phyloP scores from a whole-genome alignment of 2,888 invertebrate genomes.

The Apeira syringaria region DNA sequence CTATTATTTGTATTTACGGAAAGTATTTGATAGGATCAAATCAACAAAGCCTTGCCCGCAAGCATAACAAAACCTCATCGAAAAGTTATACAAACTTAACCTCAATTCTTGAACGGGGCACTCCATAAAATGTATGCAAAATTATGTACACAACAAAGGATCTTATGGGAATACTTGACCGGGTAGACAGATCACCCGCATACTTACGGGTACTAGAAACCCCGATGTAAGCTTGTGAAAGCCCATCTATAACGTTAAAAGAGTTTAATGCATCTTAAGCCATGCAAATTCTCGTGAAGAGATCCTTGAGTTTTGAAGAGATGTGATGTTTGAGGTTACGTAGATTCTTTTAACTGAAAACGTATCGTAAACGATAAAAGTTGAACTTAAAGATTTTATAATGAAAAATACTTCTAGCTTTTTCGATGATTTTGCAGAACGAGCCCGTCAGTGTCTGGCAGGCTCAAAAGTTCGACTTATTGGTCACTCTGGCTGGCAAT shows the following conservation, averaged over 20 bases:
- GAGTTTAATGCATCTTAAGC: slow-evolving; percentile 51
- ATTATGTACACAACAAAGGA: slow-evolving; percentile 43
- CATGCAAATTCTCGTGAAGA: slow-evolving; percentile 47
- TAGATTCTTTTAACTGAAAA: background rate
- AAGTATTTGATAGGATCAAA: too few species aligned
- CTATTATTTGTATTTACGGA: too few species aligned
- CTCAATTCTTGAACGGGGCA: slow-evolving; percentile 23
- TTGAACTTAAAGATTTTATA: too few species aligned
- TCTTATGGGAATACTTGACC: slow-evolving; percentile 36
- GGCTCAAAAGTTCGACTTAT: too few species aligned
- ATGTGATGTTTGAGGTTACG: slow-evolving; percentile 19
- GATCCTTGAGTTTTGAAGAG: slow-evolving; percentile 28
- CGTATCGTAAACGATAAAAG: too few species aligned
- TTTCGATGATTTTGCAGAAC: too few species aligned
- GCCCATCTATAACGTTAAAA: slow-evolving; percentile 21
- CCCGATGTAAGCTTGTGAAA: slow-evolving; percentile 11
- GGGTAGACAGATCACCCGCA: slow-evolving; percentile 60
- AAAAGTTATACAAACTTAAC: slow-evolving; percentile 28
- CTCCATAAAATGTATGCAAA: slow-evolving; percentile 47
- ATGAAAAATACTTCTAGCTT: too few species aligned
- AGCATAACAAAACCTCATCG: slow-evolving; percentile 26
- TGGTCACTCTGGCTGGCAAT: too few species aligned
- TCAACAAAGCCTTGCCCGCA: slow-evolving; percentile 1
- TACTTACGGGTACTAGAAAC: slow-evolving; percentile 45
- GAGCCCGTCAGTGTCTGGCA: too few species aligned